Percentiles rank a stretch among this genome's conserved stretches.
Conservation (phyloP, 2,888 invertebrate species). For the Ypsolopha scabrella region DNA sequence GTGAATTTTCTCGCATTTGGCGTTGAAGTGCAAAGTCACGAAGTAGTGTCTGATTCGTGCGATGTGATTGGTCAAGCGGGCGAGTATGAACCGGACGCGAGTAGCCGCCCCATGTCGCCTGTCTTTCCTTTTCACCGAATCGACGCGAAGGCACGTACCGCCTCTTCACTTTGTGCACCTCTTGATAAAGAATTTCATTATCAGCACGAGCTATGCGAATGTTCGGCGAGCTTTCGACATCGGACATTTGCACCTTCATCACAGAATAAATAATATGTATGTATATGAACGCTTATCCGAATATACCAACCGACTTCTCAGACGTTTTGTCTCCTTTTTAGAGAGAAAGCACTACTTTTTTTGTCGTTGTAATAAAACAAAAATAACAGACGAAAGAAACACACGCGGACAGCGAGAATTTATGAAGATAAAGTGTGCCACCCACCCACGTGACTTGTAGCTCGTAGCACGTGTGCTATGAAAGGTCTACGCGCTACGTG, state of each 20-base stretch:
- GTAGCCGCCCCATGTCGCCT: background rate
- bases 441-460: no score
- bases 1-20: constrained; percentile 38
- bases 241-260: background rate
- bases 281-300: background rate
- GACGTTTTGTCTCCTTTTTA: no score
- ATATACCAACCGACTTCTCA: background rate
- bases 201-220: constrained; percentile 37
- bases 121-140: constrained; percentile 7
- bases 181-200: constrained; percentile 60
- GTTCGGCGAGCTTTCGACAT: constrained; percentile 4
- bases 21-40: constrained; percentile 21
- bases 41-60: constrained; percentile 2
- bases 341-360: no score
- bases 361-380: no score
- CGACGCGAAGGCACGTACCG: constrained; percentile 32
- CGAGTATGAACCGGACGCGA: background rate
- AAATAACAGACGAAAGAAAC: no score
- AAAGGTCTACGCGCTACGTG: no score
- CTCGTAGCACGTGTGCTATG: no score
- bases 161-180: constrained; percentile 33
- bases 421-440: no score
- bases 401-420: no score
- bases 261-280: no score
- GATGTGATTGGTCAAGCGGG: background rate